phyloP scores from a whole-genome alignment of 1,140 invertebrate genomes.

The Anadara kagoshimensis region DNA sequence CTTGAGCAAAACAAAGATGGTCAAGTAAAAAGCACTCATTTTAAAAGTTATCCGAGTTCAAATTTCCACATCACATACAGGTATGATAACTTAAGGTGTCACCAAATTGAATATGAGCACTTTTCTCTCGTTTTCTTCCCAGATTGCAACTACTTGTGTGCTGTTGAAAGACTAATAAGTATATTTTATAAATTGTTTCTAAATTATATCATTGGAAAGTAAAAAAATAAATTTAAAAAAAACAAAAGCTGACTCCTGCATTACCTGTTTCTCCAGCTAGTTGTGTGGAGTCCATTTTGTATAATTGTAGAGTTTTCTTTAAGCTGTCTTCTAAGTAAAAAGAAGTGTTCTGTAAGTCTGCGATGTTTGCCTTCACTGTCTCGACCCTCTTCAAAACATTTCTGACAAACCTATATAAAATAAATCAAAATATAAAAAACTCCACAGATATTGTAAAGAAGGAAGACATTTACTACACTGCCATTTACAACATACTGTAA shows the following conservation, averaged over 20 bases:
- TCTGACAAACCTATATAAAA: constrained; percentile 56
- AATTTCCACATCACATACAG: too few relatives aligned
- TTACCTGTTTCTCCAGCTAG: constrained; percentile 46
- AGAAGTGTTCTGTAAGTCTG: constrained; percentile 39
- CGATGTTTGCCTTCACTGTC: constrained; percentile 41
- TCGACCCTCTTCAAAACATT: constrained; percentile 58
- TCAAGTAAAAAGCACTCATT: neutral
- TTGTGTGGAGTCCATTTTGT: constrained; percentile 17
- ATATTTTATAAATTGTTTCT: neutral
- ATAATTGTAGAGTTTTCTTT: neutral
- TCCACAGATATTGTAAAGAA: too few relatives aligned
- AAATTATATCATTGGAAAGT: neutral
- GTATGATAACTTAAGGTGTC: too few relatives aligned
- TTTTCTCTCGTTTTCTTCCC: neutral
- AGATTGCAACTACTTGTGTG: neutral
- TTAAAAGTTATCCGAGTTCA: neutral
- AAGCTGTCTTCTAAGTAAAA: constrained; percentile 14
- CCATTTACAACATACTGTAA: too few relatives aligned
- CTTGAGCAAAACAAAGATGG: too few relatives aligned
- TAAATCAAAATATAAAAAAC: neutral
- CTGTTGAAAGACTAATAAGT: neutral
- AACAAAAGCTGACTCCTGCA: neutral
- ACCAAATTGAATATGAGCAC: neutral
- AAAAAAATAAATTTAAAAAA: neutral
- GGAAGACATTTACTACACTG: too few relatives aligned